phyloP scores from a whole-genome alignment of 2,797 vertebrate species.

The Pangasius larnaudii region DNA sequence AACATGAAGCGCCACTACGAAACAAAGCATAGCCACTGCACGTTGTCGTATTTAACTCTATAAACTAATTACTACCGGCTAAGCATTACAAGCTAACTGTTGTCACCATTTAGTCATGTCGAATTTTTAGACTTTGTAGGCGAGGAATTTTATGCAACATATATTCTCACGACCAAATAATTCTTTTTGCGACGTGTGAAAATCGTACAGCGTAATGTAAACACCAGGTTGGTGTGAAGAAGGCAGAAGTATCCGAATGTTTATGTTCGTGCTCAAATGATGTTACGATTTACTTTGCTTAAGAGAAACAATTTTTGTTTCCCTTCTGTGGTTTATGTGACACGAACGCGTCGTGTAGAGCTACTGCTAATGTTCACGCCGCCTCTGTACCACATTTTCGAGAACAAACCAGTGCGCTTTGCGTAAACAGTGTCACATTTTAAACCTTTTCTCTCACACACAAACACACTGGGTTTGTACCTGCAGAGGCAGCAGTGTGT shows the following conservation, averaged over 20 bases:
- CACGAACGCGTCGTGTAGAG: background rate
- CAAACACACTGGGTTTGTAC: slow-evolving; percentile 68
- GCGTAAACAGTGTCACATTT: background rate
- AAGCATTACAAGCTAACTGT: background rate
- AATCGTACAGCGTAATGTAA: background rate
- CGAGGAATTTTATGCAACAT: background rate
- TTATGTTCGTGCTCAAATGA: background rate
- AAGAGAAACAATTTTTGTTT: background rate
- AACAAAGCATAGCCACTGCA: background rate
- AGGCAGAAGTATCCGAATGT: background rate
- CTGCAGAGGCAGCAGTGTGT: slow-evolving; percentile 94
- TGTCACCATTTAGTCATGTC: background rate
- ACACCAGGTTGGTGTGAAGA: background rate
- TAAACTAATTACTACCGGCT: background rate
- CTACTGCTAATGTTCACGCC: background rate
- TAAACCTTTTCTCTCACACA: background rate
- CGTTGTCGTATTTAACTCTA: background rate
- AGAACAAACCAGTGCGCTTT: no score
- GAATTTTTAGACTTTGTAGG: background rate
- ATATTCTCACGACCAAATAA: background rate
- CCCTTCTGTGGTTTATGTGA: background rate
- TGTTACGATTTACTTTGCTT: background rate
- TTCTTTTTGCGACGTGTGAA: background rate
- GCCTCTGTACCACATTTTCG: background rate
- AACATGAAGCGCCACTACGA: background rate